A percentile compares a stretch with the other conserved stretches of the same genome.
Conservation (phyloP, 2,113 vertebrate genomes). For the Mastomys natalensis region DNA sequence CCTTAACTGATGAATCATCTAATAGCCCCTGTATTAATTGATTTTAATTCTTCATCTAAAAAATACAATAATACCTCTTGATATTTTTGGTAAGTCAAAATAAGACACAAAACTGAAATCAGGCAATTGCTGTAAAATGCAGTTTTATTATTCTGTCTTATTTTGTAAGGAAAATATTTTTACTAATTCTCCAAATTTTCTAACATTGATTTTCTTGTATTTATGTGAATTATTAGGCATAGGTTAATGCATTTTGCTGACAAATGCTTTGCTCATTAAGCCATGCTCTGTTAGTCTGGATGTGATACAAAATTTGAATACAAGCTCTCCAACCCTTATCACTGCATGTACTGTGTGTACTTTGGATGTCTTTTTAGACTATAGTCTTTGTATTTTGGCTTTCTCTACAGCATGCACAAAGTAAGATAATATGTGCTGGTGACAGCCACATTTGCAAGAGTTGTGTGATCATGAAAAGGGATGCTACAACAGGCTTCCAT, state of each 20-base stretch:
- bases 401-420: not conserved
- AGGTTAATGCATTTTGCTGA: not conserved
- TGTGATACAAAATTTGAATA: not conserved
- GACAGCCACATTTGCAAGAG: constrained; percentile 22
- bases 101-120: not conserved
- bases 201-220: not conserved
- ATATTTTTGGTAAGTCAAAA: not conserved
- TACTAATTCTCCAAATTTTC: not conserved
- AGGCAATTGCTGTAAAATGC: not conserved
- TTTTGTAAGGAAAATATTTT: not conserved
- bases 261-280: not conserved
- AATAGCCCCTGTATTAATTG: not conserved
- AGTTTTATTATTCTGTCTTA: not conserved
- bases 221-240: not conserved
- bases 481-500: not conserved
- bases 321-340: not conserved
- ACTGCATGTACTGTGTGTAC: not conserved
- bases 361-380: not conserved
- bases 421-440: not conserved
- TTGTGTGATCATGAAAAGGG: constrained; percentile 37
- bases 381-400: not conserved
- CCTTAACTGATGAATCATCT: not conserved
- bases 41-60: not conserved
- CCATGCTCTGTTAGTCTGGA: not conserved
- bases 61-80: not conserved